Evolutionary conservation across 2,113 vertebrate species (phyloP).

Genomic region (Neotoma lepida): DNA sequence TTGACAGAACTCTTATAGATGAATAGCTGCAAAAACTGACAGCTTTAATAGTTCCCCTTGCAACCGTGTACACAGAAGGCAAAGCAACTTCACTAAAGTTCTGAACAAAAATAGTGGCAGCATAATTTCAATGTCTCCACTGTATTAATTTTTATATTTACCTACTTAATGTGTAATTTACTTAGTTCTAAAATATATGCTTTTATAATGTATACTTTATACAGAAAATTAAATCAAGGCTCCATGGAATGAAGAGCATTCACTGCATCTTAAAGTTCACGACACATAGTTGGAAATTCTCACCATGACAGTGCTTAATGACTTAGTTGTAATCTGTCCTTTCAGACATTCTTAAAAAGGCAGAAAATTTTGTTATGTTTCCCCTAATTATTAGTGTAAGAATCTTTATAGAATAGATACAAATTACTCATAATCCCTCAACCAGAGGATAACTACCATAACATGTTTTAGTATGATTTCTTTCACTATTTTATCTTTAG

Average conservation of each 20-base stretch:
- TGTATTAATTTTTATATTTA: not conserved
- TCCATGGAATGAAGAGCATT: not conserved
- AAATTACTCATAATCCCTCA: not conserved
- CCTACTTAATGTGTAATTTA: not conserved
- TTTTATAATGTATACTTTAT: not conserved
- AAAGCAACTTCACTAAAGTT: conserved; percentile 28
- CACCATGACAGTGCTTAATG: not conserved
- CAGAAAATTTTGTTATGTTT: not conserved
- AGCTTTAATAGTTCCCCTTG: conserved; percentile 21
- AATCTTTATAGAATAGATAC: conserved; percentile 5
- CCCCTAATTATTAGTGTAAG: conserved; percentile 22
- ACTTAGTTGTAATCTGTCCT: conserved; percentile 5
- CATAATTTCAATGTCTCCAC: conserved; percentile 1
- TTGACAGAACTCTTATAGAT: conserved; percentile 29
- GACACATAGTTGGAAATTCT: conserved; percentile 25
- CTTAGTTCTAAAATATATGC: conserved; percentile 31
- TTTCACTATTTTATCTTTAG: conserved; percentile 44
- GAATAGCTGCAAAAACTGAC: not conserved
- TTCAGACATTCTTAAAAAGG: conserved; percentile 12
- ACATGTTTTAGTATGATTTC: conserved; percentile 46
- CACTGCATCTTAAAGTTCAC: conserved; percentile 15
- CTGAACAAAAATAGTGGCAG: not conserved
- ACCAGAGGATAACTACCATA: conserved; percentile 13
- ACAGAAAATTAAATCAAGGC: conserved; percentile 47
- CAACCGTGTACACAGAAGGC: not conserved